Percentiles rank a stretch among this genome's conserved stretches.
phyloP scores from a whole-genome alignment of 2,888 invertebrate species.

The Hirtodrosophila histrioides region DNA sequence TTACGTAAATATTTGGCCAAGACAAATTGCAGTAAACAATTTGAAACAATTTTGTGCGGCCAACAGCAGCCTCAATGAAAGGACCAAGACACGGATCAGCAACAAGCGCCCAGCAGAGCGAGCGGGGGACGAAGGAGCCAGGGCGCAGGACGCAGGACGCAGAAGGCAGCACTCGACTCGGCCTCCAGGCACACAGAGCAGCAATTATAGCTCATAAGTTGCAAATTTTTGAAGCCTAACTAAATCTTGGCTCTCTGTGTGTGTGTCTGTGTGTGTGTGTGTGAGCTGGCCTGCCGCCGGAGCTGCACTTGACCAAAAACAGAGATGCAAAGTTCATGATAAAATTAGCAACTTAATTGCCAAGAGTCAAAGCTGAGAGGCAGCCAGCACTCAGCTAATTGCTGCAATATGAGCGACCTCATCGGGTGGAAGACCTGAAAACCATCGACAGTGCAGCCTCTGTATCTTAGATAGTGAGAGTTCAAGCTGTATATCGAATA shows the following conservation, averaged over 20 bases:
- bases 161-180: constrained; percentile 2
- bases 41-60: constrained; percentile 64
- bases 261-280: constrained; percentile 17
- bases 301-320: constrained; percentile 61
- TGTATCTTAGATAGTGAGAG: too few species aligned
- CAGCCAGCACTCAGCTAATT: constrained; percentile 51
- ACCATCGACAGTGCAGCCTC: too few species aligned
- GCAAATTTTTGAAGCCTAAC: constrained; percentile 52
- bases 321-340: constrained; percentile 75
- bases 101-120: constrained; percentile 1
- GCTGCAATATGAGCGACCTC: constrained; percentile 51
- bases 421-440: constrained; percentile 16
- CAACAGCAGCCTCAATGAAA: too few species aligned
- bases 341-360: constrained; percentile 76
- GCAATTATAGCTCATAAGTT: constrained; percentile 71
- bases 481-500: too few species aligned
- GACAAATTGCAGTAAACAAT: constrained; percentile 78
- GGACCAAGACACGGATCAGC: constrained; percentile 8
- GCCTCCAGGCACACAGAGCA: constrained; percentile 23
- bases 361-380: constrained; percentile 52
- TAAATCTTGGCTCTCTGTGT: constrained; percentile 24
- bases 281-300: constrained; percentile 11
- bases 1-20: constrained; percentile 69
- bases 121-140: not conserved
- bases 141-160: constrained; percentile 3